phyloP scores from a whole-genome alignment of 1,140 invertebrate species.

The Diabrotica virgifera region DNA sequence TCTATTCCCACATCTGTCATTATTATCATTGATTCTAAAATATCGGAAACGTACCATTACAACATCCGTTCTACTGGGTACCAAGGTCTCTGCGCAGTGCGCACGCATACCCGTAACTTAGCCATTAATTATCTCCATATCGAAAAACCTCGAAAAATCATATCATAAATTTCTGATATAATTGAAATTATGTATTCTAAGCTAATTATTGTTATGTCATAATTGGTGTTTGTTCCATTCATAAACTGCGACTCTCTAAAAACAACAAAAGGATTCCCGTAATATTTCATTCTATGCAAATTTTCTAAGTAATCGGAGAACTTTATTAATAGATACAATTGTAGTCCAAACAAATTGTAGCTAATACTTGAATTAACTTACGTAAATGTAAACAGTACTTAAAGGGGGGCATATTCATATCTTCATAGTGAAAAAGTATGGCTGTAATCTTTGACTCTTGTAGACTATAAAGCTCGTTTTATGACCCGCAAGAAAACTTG shows the following conservation, averaged over 20 bases:
- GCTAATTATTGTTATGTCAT: neutral
- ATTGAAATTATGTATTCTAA: neutral
- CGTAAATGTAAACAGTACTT: too few species aligned
- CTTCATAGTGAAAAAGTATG: too few species aligned
- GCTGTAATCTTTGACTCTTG: too few species aligned
- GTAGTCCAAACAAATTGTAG: neutral
- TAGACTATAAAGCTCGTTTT: too few species aligned
- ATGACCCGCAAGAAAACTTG: too few species aligned
- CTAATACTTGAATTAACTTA: neutral
- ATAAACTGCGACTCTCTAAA: neutral
- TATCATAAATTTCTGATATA: too few species aligned
- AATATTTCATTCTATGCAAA: neutral
- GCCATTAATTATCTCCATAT: too few species aligned
- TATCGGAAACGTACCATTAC: constrained; percentile 36
- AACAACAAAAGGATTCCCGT: neutral
- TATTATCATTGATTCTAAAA: constrained; percentile 29
- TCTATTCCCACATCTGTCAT: constrained; percentile 24
- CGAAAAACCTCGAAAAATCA: too few species aligned
- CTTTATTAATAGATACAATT: neutral
- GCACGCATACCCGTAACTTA: constrained; percentile 14
- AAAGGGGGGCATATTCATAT: too few species aligned
- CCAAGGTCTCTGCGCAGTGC: constrained; percentile 29
- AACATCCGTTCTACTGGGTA: constrained; percentile 32
- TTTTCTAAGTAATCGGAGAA: neutral
- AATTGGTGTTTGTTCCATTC: constrained; percentile 1